Base-by-base conservation (phyloP, 2,888 invertebrate genomes). In the Pecten maximus region DNA sequence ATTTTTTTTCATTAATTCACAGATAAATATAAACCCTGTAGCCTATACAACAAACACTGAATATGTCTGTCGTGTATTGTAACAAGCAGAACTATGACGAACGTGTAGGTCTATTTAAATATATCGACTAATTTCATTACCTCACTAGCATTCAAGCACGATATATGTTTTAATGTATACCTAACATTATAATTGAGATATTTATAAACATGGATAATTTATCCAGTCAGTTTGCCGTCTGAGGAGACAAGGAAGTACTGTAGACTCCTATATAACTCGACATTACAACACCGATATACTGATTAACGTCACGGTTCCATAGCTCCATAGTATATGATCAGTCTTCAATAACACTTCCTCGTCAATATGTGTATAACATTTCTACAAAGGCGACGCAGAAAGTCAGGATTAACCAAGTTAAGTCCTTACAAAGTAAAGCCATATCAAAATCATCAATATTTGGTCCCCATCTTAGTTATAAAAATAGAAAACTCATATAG, bases 331-430 rank as follows among this genome's bases (percentile, higher is more conserved):
- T 74, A 10, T 28, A 28, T 74, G 74, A 35, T 28, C 74, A 74
- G 74, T 35, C 74, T 74, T 35, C 28, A 10, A 74, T 74, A 35
- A 74, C 74, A 74, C 74, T 74, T 74, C 74, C 74, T 74, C 74
- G 74, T 54, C 54, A 15, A 54, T n/a, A 23, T 74, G 74, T 74
- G 16, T 35, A 35, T 74, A 74, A 6, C 19, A 35, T 28, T 28
- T 28, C 28, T 74, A 28, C 60, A 74, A 74, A 74, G 60, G 60
- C 60, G 60, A 74, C 28, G 28, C 28, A 54, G 15, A 74, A 12
- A 74, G 60, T 74, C 60, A 74, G n/a, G 60, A 74, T 74, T 74
- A 74, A n/a, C n/a, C 60, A 4, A n/a, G 60, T 28, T 74, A 74
- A 28, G 60, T 28, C 28, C n/a, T 74, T 28, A 3, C 28, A 74